Evolutionary conservation across 1,140 invertebrate species (phyloP).

Genomic region (Trachymyrmex septentrionalis): DNA sequence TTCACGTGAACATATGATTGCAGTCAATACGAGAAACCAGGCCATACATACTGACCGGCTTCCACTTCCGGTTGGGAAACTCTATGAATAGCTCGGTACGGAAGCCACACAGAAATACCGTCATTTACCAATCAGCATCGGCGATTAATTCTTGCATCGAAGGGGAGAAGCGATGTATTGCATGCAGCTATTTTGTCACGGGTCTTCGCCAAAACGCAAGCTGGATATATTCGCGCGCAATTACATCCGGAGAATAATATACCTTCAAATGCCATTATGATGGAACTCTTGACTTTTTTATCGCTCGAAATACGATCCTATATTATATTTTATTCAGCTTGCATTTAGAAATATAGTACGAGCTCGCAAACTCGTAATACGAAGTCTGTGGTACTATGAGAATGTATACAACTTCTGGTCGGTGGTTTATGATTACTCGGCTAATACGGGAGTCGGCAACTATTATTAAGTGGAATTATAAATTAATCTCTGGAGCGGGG

Average conservation of each 20-base stretch:
- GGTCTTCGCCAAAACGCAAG: background rate
- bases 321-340: background rate
- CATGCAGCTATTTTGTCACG: background rate
- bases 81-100: constrained; percentile 52
- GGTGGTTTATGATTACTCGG: constrained; percentile 5
- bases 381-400: no score
- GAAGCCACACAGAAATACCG: background rate
- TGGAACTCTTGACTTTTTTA: background rate
- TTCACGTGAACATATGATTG: constrained; percentile 3
- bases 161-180: background rate
- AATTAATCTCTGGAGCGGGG: constrained; percentile 40
- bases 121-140: constrained; percentile 11
- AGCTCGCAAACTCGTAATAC: background rate
- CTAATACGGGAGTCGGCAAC: background rate
- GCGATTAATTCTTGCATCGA: constrained; percentile 20
- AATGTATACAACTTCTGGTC: constrained; percentile 1
- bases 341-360: background rate
- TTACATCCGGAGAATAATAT: background rate
- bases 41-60: constrained; percentile 4
- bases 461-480: constrained; percentile 32
- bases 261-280: background rate
- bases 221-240: no score
- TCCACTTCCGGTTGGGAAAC: constrained; percentile 26
- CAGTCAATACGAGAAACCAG: constrained; percentile 38
- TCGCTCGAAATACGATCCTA: background rate